Evolutionary conservation across 2,113 vertebrate species (phyloP).

Genomic region (Vombatus ursinus): DNA sequence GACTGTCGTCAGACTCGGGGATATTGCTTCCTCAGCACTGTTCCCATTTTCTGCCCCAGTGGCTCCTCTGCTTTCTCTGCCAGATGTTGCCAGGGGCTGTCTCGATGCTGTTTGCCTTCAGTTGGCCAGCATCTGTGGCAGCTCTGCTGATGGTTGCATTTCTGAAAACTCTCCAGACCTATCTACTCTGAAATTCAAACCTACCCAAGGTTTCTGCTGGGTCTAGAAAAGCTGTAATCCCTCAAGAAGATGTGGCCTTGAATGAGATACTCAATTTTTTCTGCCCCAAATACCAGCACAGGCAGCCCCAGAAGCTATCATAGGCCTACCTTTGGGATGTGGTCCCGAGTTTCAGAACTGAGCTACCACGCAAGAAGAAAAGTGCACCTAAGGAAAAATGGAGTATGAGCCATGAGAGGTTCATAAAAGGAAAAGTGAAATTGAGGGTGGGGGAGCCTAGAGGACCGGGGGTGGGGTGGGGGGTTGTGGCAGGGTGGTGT

Average conservation of each 20-base stretch:
- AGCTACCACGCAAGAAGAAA: background rate
- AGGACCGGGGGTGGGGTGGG: background rate
- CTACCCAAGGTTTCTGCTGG: background rate
- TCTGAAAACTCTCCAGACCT: background rate
- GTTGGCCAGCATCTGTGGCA: background rate
- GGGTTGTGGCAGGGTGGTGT: too few species aligned
- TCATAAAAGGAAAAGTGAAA: background rate
- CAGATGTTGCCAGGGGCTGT: background rate
- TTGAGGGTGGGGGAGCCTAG: background rate
- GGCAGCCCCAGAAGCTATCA: background rate
- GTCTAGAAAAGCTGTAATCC: background rate
- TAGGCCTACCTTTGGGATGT: background rate
- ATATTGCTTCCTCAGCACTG: background rate
- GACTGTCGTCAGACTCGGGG: background rate
- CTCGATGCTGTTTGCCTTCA: background rate
- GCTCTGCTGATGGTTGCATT: background rate
- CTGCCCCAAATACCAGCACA: background rate
- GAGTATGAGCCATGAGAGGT: background rate
- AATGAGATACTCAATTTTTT: background rate
- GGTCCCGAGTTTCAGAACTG: background rate
- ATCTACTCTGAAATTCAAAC: background rate
- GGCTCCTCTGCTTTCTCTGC: background rate
- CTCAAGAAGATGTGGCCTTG: background rate
- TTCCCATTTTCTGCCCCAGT: background rate
- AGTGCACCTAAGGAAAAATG: background rate